These are phyloP conservation scores for Bufotes viridis DNA, from an alignment of 2,797 vertebrate species.

Conservation along the genomic window DNA sequence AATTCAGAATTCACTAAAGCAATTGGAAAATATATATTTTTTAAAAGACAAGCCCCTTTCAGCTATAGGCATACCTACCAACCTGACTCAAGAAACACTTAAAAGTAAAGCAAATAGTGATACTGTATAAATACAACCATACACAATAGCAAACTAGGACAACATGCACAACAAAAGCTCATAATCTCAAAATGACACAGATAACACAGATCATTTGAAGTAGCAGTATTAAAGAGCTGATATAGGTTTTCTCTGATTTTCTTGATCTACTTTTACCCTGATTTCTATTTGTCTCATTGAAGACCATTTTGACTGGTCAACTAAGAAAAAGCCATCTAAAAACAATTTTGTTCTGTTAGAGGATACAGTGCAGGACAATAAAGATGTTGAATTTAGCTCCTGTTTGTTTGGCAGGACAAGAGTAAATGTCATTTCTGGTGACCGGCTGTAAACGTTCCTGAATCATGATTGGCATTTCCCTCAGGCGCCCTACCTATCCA, in stretches of 20 bases:
- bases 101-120: neutral
- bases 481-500: conserved; percentile 32
- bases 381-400: neutral
- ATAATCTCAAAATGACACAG: conserved; percentile 3
- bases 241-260: neutral
- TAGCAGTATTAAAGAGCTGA: neutral
- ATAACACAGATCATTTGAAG: neutral
- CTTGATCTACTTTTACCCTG: neutral
- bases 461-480: conserved; percentile 46
- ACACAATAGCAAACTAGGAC: neutral
- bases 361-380: neutral
- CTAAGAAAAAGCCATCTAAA: neutral
- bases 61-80: too few species aligned
- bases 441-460: conserved; percentile 4
- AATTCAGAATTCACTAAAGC: too few species aligned
- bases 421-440: conserved; percentile 21
- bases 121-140: neutral
- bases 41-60: too few species aligned
- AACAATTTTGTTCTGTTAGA: neutral
- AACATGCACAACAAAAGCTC: conserved; percentile 2
- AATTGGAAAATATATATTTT: too few species aligned
- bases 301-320: neutral
- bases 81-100: too few species aligned
- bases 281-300: neutral
- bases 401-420: conserved; percentile 10